These are phyloP conservation scores for Drosophila nannoptera DNA, from an alignment of 1,140 invertebrate genomes.

Conservation along the genomic window DNA sequence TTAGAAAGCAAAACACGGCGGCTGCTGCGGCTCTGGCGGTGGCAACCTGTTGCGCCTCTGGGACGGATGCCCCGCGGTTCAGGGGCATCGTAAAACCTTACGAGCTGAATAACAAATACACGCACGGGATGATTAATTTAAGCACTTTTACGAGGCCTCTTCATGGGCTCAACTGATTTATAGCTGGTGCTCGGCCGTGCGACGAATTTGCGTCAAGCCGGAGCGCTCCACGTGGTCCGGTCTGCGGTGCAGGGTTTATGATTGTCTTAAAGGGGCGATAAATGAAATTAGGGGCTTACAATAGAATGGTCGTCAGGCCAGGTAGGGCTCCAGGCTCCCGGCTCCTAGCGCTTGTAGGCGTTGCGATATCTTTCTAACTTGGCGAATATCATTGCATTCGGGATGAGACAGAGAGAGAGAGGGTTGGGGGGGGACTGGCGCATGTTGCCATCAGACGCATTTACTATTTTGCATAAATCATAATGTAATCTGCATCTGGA, in stretches of 20 bases:
- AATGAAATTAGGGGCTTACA: constrained; percentile 46
- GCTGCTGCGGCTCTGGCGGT: too few relatives aligned
- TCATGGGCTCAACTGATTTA: constrained; percentile 76
- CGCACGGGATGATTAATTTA: constrained; percentile 78
- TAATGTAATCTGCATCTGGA: constrained; percentile 79
- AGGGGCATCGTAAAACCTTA: constrained; percentile 65
- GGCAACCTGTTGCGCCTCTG: constrained; percentile 56
- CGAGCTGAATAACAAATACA: constrained; percentile 71
- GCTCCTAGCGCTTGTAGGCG: constrained; percentile 29
- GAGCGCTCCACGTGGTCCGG: constrained; percentile 39
- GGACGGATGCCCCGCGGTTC: constrained; percentile 37
- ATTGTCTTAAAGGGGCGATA: constrained; percentile 43
- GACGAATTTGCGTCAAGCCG: constrained; percentile 58
- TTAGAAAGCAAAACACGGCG: too few relatives aligned
- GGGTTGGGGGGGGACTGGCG: constrained; percentile 42
- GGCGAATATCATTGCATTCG: constrained; percentile 2
- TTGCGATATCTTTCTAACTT: constrained; percentile 7
- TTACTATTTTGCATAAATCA: constrained; percentile 79
- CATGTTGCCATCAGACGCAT: constrained; percentile 78
- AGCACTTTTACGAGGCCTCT: constrained; percentile 78
- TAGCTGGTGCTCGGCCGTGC: constrained; percentile 44
- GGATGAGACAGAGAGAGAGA: not conserved
- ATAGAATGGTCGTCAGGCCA: constrained; percentile 6
- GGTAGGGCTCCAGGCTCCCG: constrained; percentile 13
- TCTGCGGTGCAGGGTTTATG: constrained; percentile 23